phyloP scores from a whole-genome alignment of 1,140 invertebrate species.

The Tribolium castaneum region DNA sequence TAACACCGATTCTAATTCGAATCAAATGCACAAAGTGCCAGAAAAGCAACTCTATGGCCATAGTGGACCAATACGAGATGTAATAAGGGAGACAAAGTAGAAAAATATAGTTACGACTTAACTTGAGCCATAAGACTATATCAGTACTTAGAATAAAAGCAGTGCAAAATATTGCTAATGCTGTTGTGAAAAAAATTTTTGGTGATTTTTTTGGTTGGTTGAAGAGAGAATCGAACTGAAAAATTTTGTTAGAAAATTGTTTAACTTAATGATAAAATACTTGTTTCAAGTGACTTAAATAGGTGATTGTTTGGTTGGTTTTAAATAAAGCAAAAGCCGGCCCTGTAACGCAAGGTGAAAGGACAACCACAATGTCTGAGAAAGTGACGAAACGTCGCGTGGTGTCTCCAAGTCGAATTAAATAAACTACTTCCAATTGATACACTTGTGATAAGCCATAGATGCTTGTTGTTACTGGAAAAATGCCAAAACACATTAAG shows the following conservation, averaged over 20 bases:
- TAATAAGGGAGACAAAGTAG: not conserved
- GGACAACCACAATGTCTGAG: not conserved
- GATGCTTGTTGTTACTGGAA: not conserved
- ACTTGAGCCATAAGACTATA: not conserved
- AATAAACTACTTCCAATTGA: not conserved
- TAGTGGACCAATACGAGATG: not conserved
- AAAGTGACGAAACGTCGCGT: not conserved
- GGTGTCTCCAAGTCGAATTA: not conserved
- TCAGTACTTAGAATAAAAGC: not conserved
- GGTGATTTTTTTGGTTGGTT: not conserved
- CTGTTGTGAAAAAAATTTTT: not conserved
- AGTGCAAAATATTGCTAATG: not conserved
- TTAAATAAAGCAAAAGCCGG: not conserved
- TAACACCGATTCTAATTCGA: not conserved
- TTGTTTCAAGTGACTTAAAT: not conserved
- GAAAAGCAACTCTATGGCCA: not conserved
- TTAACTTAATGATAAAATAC: not conserved
- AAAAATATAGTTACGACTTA: not conserved
- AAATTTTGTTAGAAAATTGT: not conserved
- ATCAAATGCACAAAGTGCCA: conserved; percentile 17
- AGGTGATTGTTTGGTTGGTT: not conserved
- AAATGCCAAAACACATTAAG: too few relatives aligned
- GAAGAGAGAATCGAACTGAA: conserved; percentile 4
- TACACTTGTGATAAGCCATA: not conserved
- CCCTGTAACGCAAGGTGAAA: not conserved